A percentile compares a stretch with the other conserved stretches of the same genome.
Evolutionary conservation across 2,888 invertebrate species (phyloP).

Genomic region (Drosophila meridionalis): DNA sequence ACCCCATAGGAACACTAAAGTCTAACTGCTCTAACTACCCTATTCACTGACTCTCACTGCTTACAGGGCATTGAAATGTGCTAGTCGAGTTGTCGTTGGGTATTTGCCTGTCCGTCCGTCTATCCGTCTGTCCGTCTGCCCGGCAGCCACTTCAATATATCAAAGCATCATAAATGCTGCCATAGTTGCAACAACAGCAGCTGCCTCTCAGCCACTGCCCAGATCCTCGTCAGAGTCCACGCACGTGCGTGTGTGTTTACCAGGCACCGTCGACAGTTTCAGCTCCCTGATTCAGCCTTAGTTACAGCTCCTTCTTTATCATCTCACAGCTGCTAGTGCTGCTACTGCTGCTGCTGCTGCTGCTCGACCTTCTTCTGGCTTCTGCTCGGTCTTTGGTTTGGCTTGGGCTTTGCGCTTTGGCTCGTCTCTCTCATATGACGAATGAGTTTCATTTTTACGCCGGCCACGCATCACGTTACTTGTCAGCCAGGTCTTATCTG

Average conservation of each 20-base stretch:
- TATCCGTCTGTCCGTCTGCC: constrained; percentile 15
- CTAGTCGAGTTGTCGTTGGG: constrained; percentile 18
- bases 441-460: constrained; percentile 73
- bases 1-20: neutral
- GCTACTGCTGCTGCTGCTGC: neutral
- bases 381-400: neutral
- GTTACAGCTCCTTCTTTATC: neutral
- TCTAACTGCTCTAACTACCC: neutral
- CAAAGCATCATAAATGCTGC: constrained; percentile 77
- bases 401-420: constrained; percentile 16
- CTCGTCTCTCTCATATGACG: constrained; percentile 51
- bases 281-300: neutral
- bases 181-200: constrained; percentile 53
- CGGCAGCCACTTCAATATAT: constrained; percentile 74
- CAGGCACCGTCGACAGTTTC: constrained; percentile 7
- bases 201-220: constrained; percentile 4
- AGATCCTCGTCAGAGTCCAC: constrained; percentile 38
- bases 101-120: constrained; percentile 4
- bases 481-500: constrained; percentile 71
- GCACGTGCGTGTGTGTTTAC: constrained; percentile 60
- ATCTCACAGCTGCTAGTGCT: neutral
- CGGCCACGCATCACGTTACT: constrained; percentile 65
- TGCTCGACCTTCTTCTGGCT: constrained; percentile 1
- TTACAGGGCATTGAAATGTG: constrained; percentile 10
- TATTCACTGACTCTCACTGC: no score